phyloP scores from a whole-genome alignment of 2,797 vertebrate species.

The Catharus ustulatus region DNA sequence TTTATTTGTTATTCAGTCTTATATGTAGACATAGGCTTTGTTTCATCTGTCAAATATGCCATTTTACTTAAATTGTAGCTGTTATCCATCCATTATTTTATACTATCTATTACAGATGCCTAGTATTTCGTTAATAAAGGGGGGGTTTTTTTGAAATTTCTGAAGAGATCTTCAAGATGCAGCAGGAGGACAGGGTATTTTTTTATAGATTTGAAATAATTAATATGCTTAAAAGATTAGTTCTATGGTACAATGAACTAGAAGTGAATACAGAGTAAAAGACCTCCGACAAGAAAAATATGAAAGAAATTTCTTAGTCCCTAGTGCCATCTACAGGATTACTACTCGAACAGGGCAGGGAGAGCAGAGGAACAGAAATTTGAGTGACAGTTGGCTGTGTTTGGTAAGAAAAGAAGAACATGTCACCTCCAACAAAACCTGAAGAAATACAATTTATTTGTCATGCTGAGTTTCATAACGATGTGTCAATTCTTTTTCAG shows the following conservation, averaged over 20 bases:
- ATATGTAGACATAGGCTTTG: neutral
- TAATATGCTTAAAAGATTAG: neutral
- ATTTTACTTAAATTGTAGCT: neutral
- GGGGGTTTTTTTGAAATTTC: neutral
- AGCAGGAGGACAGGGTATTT: neutral
- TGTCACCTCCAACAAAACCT: neutral
- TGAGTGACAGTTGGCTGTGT: neutral
- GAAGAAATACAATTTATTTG: neutral
- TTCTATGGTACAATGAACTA: neutral
- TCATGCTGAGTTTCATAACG: neutral
- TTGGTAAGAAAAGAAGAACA: neutral
- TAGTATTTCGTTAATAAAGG: neutral
- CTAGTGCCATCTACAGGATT: slow-evolving; percentile 50
- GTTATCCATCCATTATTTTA: neutral
- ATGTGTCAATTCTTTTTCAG: neutral
- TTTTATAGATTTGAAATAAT: neutral
- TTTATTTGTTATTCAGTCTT: neutral
- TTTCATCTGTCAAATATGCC: neutral
- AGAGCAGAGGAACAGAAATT: neutral
- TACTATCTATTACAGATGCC: neutral
- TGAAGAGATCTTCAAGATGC: neutral
- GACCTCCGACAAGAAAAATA: slow-evolving; percentile 35
- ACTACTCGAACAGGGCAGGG: neutral
- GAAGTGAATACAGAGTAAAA: neutral
- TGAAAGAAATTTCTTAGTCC: neutral